Base-by-base conservation (phyloP, 1,140 invertebrate species). In the Polypedilum vanderplanki region DNA sequence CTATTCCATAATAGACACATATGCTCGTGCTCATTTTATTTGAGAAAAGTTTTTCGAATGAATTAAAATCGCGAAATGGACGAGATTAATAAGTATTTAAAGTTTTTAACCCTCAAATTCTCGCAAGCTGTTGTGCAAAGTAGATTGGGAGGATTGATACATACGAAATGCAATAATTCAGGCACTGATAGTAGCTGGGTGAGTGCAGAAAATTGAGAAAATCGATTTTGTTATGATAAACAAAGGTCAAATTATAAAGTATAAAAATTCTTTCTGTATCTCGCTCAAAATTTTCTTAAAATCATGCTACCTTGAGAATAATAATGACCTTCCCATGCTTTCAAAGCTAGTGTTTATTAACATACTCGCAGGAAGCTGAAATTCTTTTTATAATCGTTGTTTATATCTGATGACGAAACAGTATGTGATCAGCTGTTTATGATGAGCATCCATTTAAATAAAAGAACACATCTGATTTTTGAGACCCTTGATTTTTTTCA, bases 61-160 rank as follows among this genome's bases (percentile, higher is more conserved):
- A 33, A 33, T 33, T 33, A 33, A 33, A 33, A 33, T 33, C 24
- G 24, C 41, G n/a, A 57, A 15, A 57, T 57, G 46, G 46, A 46
- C 8, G 88, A 85, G 89, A 90, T 96, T 81, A 92, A 94, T 74
- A 94, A 93, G 83, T 96, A 94, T 82, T 91, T 90, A 0, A 95
- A 93, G 82, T 94, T 93, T 81, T 86, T 97, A 75, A 90, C 92
- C 0, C 85, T 93, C n/a, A 96, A 96, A 85, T 88, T 90, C 75
- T 89, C 93, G 73, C 94, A 96, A 84, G 90, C 95, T 15, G 93
- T 97, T 76, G 92, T 97, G 7, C 93, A 96, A 80, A 93, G 92
- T 1, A 85, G 95, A 75, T 87, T 93, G 74, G 94, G 94, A 9
- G 89, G 93, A 75, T 96, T 94, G 84, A 87, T 94, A 33, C 87